Base-by-base conservation (phyloP, 2,888 invertebrate species). In the Rhingia rostrata region DNA sequence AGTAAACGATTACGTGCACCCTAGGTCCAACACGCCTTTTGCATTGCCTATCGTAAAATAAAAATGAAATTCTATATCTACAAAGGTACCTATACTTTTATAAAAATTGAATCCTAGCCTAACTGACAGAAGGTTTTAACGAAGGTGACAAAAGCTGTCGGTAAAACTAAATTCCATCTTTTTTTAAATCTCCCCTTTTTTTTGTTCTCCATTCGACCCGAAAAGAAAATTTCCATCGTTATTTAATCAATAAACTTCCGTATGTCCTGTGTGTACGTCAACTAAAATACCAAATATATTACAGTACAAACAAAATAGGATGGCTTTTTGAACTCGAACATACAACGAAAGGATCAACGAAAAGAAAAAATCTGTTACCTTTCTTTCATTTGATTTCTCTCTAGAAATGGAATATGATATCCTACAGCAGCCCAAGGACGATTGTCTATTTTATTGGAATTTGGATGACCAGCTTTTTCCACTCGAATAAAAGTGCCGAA, bases 401-500 rank as follows among this genome's bases (percentile, higher is more conserved):
- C 45, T 10, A 4, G 0, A 45, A 45, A 45, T 10, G 1, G 22
- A 22, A 12, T 45, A 45, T 45, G 45, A 12, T 45, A 45, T 12
- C 12, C 4, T 6, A 10, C 2, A 45, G 10, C 9, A 10, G 10
- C 10, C 41, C 41, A 41, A 12, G 10, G 45, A 45, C 22, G 10
- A 45, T 41, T 41, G 10, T 41, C 41, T 41, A 9, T 41, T 10
- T 41, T 37, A 22, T 37, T 37, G 39, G 30, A 47, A 9, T 39
- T n/a, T 47, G 39, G 47, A 49, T 53, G 43, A 22, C 41, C 56
- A 56, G 37, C 33, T 58, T 69, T 58, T 63, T 75, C 60, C 67
- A 56, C 60, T 74, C 54, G n/a, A 61, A n/a, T 47, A 12, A 61
- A 74, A 47, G 69, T 64, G 69, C 51, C 63, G 47, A 58, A 33